Evolutionary conservation across 1,140 invertebrate genomes (phyloP).

Genomic region (Drosophila arawakana): DNA sequence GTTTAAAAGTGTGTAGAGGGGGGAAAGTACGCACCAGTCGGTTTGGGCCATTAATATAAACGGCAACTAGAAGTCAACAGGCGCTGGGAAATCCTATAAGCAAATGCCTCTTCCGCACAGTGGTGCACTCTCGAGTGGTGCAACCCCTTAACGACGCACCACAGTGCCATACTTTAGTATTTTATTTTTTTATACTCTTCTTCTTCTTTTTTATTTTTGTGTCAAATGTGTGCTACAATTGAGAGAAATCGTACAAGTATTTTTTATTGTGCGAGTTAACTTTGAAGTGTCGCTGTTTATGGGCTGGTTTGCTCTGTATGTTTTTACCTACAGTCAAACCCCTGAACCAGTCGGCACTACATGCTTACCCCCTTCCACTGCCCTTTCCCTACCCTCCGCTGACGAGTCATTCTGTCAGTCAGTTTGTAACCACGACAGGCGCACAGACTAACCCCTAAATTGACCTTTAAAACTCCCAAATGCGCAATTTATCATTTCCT

Average conservation of each 20-base stretch:
- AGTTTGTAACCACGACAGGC: conserved; percentile 47
- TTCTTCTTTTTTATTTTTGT: not conserved
- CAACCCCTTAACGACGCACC: conserved; percentile 51
- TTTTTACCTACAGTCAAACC: conserved; percentile 6
- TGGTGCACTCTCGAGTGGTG: conserved; percentile 54
- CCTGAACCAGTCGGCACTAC: not conserved
- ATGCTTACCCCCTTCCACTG: not conserved
- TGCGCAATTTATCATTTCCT: conserved; percentile 84
- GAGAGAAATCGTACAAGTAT: conserved; percentile 56
- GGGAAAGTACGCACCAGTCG: conserved; percentile 6
- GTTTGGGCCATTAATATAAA: conserved; percentile 68
- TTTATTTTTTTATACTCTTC: not conserved
- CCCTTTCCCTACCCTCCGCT: not conserved
- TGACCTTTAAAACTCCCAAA: conserved; percentile 84
- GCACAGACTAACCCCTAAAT: conserved; percentile 77
- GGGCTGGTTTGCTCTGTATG: conserved; percentile 12
- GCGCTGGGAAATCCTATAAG: conserved; percentile 66
- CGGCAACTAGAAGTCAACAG: conserved; percentile 77
- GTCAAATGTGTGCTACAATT: conserved; percentile 20
- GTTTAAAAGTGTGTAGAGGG: not conserved
- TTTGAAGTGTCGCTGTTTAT: conserved; percentile 78
- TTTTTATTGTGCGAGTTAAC: conserved; percentile 81
- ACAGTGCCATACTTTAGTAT: conserved; percentile 28
- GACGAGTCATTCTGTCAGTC: conserved; percentile 52
- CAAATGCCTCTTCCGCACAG: conserved; percentile 48